These are phyloP conservation scores for Hydrochoerus hydrochaeris DNA, from an alignment of 2,113 vertebrate genomes.

Conservation along the genomic window DNA sequence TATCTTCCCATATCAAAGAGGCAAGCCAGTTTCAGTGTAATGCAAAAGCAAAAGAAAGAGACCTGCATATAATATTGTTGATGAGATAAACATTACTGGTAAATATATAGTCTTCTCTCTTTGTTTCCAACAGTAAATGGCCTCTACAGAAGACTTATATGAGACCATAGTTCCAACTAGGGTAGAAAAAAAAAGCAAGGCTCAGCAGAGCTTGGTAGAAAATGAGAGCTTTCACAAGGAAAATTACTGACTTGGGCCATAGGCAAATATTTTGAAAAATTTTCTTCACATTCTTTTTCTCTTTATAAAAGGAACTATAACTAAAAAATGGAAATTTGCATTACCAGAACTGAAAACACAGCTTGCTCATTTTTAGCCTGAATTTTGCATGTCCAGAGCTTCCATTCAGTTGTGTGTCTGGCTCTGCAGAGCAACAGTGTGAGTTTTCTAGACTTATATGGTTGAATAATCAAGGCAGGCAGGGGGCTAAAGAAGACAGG, in stretches of 20 bases:
- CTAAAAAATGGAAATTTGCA: background rate
- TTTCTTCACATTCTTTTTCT: conserved; percentile 18
- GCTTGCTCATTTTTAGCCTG: background rate
- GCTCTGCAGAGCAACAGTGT: background rate
- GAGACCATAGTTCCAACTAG: background rate
- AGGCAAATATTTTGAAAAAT: background rate
- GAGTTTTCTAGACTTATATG: conserved; percentile 15
- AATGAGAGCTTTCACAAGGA: background rate
- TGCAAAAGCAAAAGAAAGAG: background rate
- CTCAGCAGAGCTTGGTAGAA: background rate
- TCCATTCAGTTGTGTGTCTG: background rate
- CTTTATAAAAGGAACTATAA: background rate
- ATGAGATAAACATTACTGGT: background rate
- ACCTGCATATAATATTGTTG: background rate
- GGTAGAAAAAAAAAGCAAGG: background rate
- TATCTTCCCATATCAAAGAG: background rate
- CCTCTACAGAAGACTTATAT: background rate
- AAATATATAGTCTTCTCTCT: background rate
- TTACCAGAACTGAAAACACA: background rate
- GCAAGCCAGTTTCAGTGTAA: background rate
- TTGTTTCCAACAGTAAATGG: background rate
- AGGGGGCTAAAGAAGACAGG: background rate
- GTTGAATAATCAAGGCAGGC: conserved; percentile 12
- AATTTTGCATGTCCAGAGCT: background rate
- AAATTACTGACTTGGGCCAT: background rate